Percentiles rank a stretch among this genome's conserved stretches.
Evolutionary conservation across 2,113 vertebrate genomes (phyloP).

Genomic region (Poicephalus gulielmi): DNA sequence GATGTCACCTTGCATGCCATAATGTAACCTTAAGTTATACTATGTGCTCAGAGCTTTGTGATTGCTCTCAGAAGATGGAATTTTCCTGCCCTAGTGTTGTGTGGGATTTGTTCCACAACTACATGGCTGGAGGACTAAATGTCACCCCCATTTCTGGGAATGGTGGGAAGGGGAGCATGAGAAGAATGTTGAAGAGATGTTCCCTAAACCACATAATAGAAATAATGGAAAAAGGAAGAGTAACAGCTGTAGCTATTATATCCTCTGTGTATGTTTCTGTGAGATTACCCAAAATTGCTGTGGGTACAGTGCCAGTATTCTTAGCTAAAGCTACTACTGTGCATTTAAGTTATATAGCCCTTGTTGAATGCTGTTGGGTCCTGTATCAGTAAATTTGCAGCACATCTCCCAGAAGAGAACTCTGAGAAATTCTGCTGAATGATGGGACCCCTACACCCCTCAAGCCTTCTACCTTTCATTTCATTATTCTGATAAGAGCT

Average conservation of each 20-base stretch:
- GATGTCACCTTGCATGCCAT: background rate
- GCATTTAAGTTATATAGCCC: background rate
- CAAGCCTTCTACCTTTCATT: background rate
- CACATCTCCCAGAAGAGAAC: background rate
- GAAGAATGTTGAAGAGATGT: slow-evolving; percentile 7
- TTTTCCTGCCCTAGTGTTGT: background rate
- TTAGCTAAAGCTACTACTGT: background rate
- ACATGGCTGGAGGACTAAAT: background rate
- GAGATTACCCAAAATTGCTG: background rate
- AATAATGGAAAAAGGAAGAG: background rate
- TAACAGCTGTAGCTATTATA: background rate
- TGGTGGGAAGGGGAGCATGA: background rate
- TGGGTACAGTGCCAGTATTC: background rate
- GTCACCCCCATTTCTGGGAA: background rate
- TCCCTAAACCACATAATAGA: background rate
- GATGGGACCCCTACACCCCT: accelerated
- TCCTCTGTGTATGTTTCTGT: background rate
- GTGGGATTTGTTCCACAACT: background rate
- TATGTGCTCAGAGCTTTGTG: background rate
- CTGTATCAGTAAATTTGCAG: background rate
- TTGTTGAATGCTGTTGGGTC: background rate
- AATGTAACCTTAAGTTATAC: background rate
- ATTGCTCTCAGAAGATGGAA: background rate
- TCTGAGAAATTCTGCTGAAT: background rate
- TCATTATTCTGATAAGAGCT: background rate